Conservation (phyloP, 1,140 invertebrate species). For the Drosophila ercepeae region DNA sequence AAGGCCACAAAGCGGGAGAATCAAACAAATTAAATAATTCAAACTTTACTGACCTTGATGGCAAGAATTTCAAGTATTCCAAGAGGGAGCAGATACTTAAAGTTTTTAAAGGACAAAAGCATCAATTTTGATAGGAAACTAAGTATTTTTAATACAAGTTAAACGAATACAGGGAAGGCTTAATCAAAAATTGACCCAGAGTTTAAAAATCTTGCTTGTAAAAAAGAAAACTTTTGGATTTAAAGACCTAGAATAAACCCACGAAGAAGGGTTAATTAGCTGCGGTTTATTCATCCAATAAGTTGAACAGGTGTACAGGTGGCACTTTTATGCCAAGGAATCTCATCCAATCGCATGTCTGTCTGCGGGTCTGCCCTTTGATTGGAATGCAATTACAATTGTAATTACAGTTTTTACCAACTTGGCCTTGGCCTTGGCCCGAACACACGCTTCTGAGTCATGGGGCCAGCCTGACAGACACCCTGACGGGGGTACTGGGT, state of each 20-base stretch:
- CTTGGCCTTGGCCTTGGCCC: constrained; percentile 46
- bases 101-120: neutral
- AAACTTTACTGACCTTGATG: constrained; percentile 30
- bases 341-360: neutral
- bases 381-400: constrained; percentile 72
- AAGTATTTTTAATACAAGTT: neutral
- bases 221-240: neutral
- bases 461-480: constrained; percentile 18
- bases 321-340: too few relatives aligned
- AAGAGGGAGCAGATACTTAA: neutral
- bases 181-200: too few relatives aligned
- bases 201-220: too few relatives aligned
- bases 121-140: neutral
- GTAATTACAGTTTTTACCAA: constrained; percentile 59
- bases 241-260: neutral
- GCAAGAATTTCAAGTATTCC: neutral
- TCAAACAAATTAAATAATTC: constrained; percentile 34
- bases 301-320: neutral
- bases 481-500: neutral
- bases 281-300: neutral
- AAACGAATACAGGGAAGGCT: too few relatives aligned
- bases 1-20: constrained; percentile 33
- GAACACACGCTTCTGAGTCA: constrained; percentile 7
- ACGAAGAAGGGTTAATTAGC: neutral
- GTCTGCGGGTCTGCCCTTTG: constrained; percentile 7